Evolutionary conservation across 2,797 vertebrate species (phyloP).

Genomic region (Erpetoichthys calabaricus): DNA sequence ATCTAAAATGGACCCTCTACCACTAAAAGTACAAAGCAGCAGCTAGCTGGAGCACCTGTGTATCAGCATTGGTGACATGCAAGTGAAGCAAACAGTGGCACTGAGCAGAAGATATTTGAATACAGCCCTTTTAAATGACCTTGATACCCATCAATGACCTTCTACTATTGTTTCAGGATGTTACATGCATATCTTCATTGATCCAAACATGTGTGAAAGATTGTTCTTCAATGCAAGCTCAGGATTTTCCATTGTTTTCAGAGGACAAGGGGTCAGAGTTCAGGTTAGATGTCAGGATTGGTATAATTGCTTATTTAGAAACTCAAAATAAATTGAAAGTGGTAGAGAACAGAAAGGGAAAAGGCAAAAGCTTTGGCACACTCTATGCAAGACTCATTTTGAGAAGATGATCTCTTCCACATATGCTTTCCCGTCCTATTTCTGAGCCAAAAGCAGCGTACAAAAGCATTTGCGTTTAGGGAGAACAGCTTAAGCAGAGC

Average conservation of each 20-base stretch:
- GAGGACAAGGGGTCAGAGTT: constrained; percentile 34
- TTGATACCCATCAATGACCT: constrained; percentile 66
- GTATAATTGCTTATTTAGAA: no score
- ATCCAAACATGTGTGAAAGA: constrained; percentile 76
- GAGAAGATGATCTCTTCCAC: constrained; percentile 52
- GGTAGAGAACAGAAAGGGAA: constrained; percentile 18
- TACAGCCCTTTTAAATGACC: constrained; percentile 63
- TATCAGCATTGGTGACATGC: constrained; percentile 65
- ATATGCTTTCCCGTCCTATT: constrained; percentile 51
- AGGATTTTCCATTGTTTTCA: constrained; percentile 43
- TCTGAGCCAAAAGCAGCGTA: constrained; percentile 68
- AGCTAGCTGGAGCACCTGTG: constrained; percentile 50
- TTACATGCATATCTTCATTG: constrained; percentile 81
- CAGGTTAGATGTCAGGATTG: no score
- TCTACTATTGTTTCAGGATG: constrained; percentile 52
- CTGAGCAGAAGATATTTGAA: constrained; percentile 52
- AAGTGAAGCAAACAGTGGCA: constrained; percentile 37
- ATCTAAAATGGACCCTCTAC: constrained; percentile 26
- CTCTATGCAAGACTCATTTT: constrained; percentile 38
- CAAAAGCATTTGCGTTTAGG: constrained; percentile 57
- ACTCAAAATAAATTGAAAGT: no score
- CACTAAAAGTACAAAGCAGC: constrained; percentile 23
- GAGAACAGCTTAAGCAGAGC: constrained; percentile 25
- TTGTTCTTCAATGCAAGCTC: constrained; percentile 52
- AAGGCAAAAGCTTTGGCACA: constrained; percentile 43